Conservation (phyloP, 1,140 invertebrate genomes). For the Archivesica marissinica region DNA sequence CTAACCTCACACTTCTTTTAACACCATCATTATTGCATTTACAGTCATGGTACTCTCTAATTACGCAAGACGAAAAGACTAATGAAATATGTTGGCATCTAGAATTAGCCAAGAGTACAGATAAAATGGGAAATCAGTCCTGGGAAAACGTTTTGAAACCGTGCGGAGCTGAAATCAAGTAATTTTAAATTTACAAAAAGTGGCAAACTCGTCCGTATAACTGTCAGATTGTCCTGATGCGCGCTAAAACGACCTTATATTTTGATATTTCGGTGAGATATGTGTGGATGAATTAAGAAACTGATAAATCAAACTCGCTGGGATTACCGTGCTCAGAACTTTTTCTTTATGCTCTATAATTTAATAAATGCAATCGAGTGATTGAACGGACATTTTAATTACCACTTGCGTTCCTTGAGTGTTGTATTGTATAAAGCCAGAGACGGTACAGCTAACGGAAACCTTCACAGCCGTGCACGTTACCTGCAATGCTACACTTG, state of each 20-base stretch:
- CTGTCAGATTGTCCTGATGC: neutral
- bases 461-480: no score
- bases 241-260: neutral
- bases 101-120: neutral
- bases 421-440: no score
- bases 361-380: no score
- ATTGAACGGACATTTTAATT: no score
- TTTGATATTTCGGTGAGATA: neutral
- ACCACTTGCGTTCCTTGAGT: no score
- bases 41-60: neutral
- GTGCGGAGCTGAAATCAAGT: neutral
- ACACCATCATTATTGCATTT: slow-evolving; percentile 6
- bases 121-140: no score
- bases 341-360: neutral
- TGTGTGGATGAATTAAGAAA: neutral
- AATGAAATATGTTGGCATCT: neutral
- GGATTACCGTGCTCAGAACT: no score
- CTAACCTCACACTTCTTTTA: neutral
- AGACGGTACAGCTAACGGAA: no score
- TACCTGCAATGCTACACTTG: no score
- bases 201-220: neutral
- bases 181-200: neutral
- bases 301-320: neutral
- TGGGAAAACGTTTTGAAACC: neutral
- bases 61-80: slow-evolving; percentile 11